Percentiles rank a stretch among this genome's conserved stretches.
phyloP scores from a whole-genome alignment of 2,113 vertebrate genomes.

The Ophthalmolycus amberensis region DNA sequence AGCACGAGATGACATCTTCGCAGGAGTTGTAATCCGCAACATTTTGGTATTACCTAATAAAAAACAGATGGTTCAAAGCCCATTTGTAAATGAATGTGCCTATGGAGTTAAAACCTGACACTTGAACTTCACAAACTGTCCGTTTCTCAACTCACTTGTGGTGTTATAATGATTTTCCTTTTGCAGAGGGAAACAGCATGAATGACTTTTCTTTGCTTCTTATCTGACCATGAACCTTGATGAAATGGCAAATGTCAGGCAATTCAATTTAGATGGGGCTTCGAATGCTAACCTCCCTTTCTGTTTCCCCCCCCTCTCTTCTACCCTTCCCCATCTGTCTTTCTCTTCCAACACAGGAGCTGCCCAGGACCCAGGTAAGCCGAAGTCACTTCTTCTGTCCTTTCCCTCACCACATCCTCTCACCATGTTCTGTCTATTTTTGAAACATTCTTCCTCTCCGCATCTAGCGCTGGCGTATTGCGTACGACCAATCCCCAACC shows the following conservation, averaged over 20 bases:
- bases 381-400: slow-evolving; percentile 25
- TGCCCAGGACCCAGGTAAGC: slow-evolving; percentile 83
- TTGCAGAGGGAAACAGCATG: slow-evolving; percentile 3
- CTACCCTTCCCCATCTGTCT: slow-evolving; percentile 9
- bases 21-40: neutral
- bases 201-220: neutral
- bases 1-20: neutral
- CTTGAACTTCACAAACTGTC: neutral
- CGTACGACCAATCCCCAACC: neutral
- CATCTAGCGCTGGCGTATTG: neutral
- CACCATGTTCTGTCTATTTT: neutral
- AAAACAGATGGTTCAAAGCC: slow-evolving; percentile 1
- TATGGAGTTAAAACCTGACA: neutral
- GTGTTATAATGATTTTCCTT: neutral
- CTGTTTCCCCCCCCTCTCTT: slow-evolving; percentile 16
- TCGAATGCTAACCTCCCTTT: slow-evolving; percentile 65
- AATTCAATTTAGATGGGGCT: slow-evolving; percentile 28
- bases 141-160: slow-evolving; percentile 7
- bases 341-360: slow-evolving; percentile 73
- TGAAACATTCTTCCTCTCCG: slow-evolving; percentile 7
- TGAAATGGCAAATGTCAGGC: slow-evolving; percentile 12
- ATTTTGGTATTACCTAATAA: neutral
- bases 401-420: slow-evolving; percentile 18
- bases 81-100: neutral
- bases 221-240: slow-evolving; percentile 42